phyloP scores from a whole-genome alignment of 2,888 invertebrate species.

The Rhagium mordax region DNA sequence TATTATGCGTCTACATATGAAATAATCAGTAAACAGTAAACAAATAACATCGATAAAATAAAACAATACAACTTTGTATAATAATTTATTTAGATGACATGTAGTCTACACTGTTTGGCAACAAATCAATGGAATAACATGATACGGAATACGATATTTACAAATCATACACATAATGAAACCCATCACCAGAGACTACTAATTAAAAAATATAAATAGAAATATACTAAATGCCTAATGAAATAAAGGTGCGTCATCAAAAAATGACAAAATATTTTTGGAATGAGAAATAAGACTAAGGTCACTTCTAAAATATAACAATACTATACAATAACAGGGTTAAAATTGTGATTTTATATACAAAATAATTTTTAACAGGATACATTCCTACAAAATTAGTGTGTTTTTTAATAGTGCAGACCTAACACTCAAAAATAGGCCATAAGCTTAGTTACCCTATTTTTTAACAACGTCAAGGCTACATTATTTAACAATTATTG shows the following conservation, averaged over 20 bases:
- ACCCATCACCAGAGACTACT: conserved; percentile 47
- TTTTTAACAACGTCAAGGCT: conserved; percentile 59
- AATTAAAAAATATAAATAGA: conserved; percentile 30
- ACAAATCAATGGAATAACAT: conserved; percentile 41
- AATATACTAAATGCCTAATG: conserved; percentile 8
- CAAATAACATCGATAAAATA: neutral
- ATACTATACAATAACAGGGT: conserved; percentile 58
- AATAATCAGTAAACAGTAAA: too few species aligned
- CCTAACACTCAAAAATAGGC: conserved; percentile 55
- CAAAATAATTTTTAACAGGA: conserved; percentile 57
- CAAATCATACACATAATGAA: conserved; percentile 39
- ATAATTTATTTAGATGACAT: conserved; percentile 48
- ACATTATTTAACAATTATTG: conserved; percentile 63
- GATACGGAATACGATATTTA: conserved; percentile 42
- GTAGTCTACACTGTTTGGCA: conserved; percentile 51
- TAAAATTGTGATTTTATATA: conserved; percentile 52
- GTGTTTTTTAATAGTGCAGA: conserved; percentile 55
- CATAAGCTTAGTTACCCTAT: conserved; percentile 54
- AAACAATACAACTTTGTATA: neutral
- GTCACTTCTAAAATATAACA: conserved; percentile 57
- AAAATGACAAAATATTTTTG: conserved; percentile 12
- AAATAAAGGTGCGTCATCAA: conserved; percentile 19
- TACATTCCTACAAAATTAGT: conserved; percentile 57
- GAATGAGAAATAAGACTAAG: conserved; percentile 49
- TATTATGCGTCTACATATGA: too few species aligned